Conservation (phyloP, 2,888 invertebrate genomes). For the Mesodorylaimus sp. region DNA sequence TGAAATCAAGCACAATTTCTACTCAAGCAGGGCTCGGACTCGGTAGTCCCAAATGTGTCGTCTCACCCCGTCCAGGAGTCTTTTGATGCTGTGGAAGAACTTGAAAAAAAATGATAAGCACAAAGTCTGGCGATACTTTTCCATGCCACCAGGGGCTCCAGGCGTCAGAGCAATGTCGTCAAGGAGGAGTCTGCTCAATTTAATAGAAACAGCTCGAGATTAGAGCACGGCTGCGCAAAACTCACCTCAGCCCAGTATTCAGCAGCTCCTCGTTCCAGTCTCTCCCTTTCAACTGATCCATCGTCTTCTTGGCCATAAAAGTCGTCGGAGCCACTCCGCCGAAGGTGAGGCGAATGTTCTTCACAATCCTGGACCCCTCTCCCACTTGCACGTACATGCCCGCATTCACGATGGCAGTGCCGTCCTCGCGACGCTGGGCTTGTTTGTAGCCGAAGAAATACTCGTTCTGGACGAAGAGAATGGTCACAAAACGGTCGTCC, state of each 20-base stretch:
- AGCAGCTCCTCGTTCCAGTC: too few relatives aligned
- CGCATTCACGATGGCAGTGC: constrained; percentile 82
- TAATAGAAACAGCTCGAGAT: too few relatives aligned
- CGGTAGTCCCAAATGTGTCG: too few relatives aligned
- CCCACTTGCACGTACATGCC: constrained; percentile 34
- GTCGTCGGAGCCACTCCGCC: constrained; percentile 85
- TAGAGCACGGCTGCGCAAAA: too few relatives aligned
- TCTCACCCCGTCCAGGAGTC: too few relatives aligned
- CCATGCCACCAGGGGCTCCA: constrained; percentile 66
- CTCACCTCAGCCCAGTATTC: too few relatives aligned
- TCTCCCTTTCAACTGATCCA: constrained; percentile 40
- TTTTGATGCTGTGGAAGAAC: constrained; percentile 39
- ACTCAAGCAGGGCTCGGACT: too few relatives aligned
- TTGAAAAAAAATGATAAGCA: constrained; percentile 44
- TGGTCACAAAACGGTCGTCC: background rate
- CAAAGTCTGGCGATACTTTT: constrained; percentile 54
- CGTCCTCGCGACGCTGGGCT: constrained; percentile 73
- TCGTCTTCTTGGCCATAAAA: constrained; percentile 49
- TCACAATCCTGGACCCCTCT: constrained; percentile 28
- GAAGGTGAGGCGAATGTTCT: constrained; percentile 51
- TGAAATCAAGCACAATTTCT: too few relatives aligned
- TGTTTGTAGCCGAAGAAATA: constrained; percentile 72
- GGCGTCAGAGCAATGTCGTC: too few relatives aligned
- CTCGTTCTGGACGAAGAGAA: constrained; percentile 38
- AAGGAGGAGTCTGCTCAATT: too few relatives aligned